These are phyloP conservation scores for Morone chrysops DNA, from an alignment of 2,113 vertebrate species.

Conservation along the genomic window DNA sequence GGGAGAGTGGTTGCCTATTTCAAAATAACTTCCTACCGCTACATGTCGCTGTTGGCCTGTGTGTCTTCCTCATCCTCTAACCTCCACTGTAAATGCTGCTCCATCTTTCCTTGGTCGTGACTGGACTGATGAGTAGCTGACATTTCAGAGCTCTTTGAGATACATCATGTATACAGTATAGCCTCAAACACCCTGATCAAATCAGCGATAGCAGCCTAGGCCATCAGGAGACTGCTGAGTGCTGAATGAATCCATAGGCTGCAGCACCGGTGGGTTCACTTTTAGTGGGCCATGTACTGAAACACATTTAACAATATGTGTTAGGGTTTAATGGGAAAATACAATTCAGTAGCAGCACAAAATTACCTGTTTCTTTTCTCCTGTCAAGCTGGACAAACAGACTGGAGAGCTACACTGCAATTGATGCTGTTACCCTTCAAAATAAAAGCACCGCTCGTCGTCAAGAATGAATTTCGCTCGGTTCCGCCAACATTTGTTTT, in stretches of 20 bases:
- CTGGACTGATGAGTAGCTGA: constrained; percentile 60
- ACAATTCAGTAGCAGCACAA: not conserved
- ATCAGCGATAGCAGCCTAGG: not conserved
- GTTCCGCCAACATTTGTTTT: not conserved
- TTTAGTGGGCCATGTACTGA: not conserved
- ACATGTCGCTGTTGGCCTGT: constrained; percentile 47
- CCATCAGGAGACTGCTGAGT: not conserved
- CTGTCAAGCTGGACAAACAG: not conserved
- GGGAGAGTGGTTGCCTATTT: no score
- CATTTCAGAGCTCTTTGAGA: constrained; percentile 59
- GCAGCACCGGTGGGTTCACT: not conserved
- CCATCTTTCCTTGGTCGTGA: constrained; percentile 62
- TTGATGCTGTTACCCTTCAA: constrained; percentile 10
- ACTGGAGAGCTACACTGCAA: not conserved
- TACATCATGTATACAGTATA: constrained; percentile 22
- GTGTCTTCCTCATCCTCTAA: not conserved
- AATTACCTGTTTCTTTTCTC: not conserved
- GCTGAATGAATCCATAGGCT: not conserved
- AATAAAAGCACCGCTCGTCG: constrained; percentile 41
- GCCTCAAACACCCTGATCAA: constrained; percentile 4
- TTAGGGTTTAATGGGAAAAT: not conserved
- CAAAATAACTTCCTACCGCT: not conserved
- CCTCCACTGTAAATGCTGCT: constrained; percentile 42
- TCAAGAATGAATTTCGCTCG: fast-evolving
- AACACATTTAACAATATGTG: not conserved